Evolutionary conservation across 1,140 invertebrate species (phyloP).

Genomic region (Trichonephila clavipes): DNA sequence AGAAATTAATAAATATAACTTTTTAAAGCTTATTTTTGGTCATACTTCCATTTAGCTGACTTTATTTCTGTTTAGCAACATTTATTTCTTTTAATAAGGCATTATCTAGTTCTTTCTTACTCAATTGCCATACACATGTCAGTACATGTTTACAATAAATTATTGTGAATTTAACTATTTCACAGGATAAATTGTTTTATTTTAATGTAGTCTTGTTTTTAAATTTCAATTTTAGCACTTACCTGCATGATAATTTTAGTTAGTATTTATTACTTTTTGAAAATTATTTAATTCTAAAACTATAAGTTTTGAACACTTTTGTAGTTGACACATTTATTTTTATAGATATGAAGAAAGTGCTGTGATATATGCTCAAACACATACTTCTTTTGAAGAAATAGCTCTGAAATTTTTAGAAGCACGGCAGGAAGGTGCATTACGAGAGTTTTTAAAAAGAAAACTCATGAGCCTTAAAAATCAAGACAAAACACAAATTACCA

Average conservation of each 20-base stretch:
- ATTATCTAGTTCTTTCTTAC: too few relatives aligned
- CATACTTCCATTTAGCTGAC: too few relatives aligned
- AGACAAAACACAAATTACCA: constrained; percentile 89
- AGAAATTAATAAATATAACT: too few relatives aligned
- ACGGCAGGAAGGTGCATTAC: constrained; percentile 90
- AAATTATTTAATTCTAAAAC: not conserved
- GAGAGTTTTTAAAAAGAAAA: constrained; percentile 89
- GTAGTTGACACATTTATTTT: constrained; percentile 40
- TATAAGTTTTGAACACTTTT: not conserved
- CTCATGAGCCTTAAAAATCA: constrained; percentile 79
- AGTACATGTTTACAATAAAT: too few relatives aligned
- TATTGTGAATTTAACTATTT: too few relatives aligned
- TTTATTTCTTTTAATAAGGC: too few relatives aligned
- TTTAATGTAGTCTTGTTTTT: not conserved
- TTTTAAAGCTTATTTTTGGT: too few relatives aligned
- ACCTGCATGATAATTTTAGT: not conserved
- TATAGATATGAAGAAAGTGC: constrained; percentile 90
- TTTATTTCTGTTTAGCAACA: too few relatives aligned
- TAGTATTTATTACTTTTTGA: not conserved
- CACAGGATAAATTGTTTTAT: too few relatives aligned
- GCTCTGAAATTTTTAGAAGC: constrained; percentile 94
- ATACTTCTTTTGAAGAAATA: constrained; percentile 96
- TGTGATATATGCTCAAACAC: constrained; percentile 91
- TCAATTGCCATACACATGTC: too few relatives aligned
- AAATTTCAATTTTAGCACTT: not conserved